Evolutionary conservation across 2,797 vertebrate species (phyloP).

Genomic region (Sphenopsis melanotis): DNA sequence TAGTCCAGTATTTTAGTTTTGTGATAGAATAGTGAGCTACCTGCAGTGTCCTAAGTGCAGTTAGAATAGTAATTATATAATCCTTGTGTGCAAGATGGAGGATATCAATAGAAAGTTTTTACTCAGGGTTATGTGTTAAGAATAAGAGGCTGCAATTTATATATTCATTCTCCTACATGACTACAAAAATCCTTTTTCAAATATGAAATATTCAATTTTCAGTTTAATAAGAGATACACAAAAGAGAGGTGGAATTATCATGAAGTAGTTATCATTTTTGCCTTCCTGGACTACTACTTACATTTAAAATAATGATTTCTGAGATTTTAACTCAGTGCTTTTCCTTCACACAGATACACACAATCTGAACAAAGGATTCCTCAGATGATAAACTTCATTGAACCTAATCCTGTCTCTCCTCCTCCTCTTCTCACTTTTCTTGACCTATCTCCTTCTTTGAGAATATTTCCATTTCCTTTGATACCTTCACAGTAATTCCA

Average conservation of each 20-base stretch:
- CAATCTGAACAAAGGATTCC: background rate
- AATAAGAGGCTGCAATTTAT: background rate
- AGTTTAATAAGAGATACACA: background rate
- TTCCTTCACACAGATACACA: background rate
- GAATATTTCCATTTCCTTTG: slow-evolving; percentile 34
- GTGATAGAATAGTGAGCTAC: background rate
- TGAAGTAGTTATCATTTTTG: background rate
- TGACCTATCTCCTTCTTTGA: background rate
- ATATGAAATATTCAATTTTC: background rate
- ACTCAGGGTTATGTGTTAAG: background rate
- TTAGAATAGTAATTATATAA: background rate
- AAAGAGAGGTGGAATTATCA: background rate
- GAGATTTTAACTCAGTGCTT: background rate
- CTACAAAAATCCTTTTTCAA: background rate
- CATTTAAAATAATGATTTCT: background rate
- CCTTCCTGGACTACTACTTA: background rate
- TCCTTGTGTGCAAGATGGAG: background rate
- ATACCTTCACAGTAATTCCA: slow-evolving; percentile 11
- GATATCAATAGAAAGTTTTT: background rate
- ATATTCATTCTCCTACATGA: background rate
- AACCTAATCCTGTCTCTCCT: background rate
- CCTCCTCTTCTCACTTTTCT: background rate
- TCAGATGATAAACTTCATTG: background rate
- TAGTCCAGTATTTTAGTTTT: background rate
- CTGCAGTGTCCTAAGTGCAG: background rate